Evolutionary conservation across 2,797 vertebrate genomes (phyloP).

Genomic region (Serranus cabrilla): DNA sequence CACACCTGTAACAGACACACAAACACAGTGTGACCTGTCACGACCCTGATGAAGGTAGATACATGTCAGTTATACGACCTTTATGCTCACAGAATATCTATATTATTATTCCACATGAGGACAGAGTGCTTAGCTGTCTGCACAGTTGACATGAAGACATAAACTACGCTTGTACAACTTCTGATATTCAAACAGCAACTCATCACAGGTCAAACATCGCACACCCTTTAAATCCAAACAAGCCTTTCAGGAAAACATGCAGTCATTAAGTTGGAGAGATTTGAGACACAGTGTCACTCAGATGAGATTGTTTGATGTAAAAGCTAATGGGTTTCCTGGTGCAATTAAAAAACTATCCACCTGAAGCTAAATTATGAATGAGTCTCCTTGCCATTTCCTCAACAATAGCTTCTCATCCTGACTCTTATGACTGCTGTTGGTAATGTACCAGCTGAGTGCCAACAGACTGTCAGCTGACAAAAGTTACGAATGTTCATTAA

Average conservation of each 20-base stretch:
- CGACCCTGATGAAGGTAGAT: too few relatives aligned
- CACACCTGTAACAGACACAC: slow-evolving; percentile 86
- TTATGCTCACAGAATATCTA: too few relatives aligned
- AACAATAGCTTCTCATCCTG: slow-evolving; percentile 43
- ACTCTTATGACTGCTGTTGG: slow-evolving; percentile 35
- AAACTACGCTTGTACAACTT: background rate
- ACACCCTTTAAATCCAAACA: slow-evolving; percentile 21
- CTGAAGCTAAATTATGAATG: slow-evolving; percentile 44
- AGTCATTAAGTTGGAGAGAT: slow-evolving; percentile 1
- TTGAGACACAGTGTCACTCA: slow-evolving; percentile 20
- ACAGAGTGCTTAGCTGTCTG: too few relatives aligned
- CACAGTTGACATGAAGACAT: too few relatives aligned
- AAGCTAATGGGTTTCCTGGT: slow-evolving; percentile 45
- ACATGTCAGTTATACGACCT: too few relatives aligned
- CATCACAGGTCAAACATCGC: background rate
- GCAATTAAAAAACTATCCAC: slow-evolving; percentile 43
- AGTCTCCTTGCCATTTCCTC: slow-evolving; percentile 37
- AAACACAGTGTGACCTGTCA: slow-evolving; percentile 8
- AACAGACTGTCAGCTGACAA: slow-evolving; percentile 5
- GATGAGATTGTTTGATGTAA: slow-evolving; percentile 18
- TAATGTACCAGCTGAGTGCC: slow-evolving; percentile 2
- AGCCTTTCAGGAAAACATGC: slow-evolving; percentile 30
- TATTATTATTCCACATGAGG: too few relatives aligned
- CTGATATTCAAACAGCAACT: background rate
- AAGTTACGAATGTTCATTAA: slow-evolving; percentile 1